A percentile compares a stretch with the other conserved stretches of the same genome.
Conservation (phyloP, 2,888 invertebrate genomes). For the Callyntrura sp. region DNA sequence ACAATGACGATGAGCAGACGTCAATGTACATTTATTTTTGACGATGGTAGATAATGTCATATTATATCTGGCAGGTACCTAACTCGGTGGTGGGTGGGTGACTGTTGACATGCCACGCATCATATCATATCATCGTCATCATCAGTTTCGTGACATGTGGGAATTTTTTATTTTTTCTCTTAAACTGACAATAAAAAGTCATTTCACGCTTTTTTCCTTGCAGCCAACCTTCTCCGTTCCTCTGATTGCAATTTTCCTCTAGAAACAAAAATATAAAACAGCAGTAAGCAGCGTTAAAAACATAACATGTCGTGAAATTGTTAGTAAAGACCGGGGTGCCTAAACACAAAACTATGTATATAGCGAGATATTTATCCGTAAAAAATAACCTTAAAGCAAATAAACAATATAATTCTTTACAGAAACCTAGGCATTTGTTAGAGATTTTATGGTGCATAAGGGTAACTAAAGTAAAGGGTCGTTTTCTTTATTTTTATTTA, state of each 20-base stretch:
- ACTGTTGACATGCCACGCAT: slow-evolving; percentile 9
- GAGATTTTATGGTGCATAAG: no score
- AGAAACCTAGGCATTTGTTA: no score
- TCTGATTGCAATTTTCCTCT: neutral
- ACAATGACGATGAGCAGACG: neutral
- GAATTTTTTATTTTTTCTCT: neutral
- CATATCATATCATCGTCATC: neutral
- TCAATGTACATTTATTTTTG: neutral
- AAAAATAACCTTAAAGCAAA: neutral
- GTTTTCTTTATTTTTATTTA: slow-evolving; percentile 31
- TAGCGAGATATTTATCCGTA: no score
- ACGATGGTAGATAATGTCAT: no score
- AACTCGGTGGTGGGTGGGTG: neutral
- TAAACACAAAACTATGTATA: no score
- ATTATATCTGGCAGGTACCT: no score
- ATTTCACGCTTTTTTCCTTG: slow-evolving; percentile 31
- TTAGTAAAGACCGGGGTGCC: no score
- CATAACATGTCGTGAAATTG: no score
- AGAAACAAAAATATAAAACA: no score
- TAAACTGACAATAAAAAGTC: slow-evolving; percentile 35
- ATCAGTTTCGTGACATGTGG: neutral
- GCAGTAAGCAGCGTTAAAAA: no score
- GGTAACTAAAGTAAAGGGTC: no score
- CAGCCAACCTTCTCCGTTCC: neutral
- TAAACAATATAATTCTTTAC: neutral